Evolutionary conservation across 2,888 invertebrate species (phyloP).

Genomic region (Nemoura dubitans): DNA sequence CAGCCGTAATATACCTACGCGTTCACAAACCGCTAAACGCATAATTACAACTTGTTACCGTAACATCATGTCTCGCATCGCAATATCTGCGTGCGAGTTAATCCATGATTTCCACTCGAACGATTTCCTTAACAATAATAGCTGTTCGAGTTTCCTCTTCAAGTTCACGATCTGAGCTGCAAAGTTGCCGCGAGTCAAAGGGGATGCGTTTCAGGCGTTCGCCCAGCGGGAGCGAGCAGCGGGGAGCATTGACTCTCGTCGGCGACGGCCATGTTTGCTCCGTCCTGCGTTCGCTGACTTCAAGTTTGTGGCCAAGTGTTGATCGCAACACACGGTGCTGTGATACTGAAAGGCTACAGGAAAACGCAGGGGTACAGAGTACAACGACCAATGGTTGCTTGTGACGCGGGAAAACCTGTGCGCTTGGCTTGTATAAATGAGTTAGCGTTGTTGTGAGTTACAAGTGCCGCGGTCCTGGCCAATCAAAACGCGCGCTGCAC

Average conservation of each 20-base stretch:
- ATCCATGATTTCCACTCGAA: background rate
- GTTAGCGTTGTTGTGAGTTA: background rate
- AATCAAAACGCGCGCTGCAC: too few relatives aligned
- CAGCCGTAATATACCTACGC: too few relatives aligned
- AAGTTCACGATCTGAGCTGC: background rate
- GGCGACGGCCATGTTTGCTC: background rate
- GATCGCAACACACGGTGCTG: too few relatives aligned
- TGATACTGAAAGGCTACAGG: too few relatives aligned
- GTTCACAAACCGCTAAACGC: background rate
- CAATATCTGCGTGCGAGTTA: background rate
- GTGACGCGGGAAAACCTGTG: background rate
- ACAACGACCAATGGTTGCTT: too few relatives aligned
- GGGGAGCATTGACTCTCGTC: too few relatives aligned
- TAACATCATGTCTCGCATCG: background rate
- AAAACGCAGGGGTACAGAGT: too few relatives aligned
- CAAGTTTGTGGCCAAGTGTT: background rate
- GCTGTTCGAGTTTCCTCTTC: background rate
- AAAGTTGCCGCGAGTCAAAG: too few relatives aligned
- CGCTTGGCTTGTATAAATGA: background rate
- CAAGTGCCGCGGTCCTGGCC: too few relatives aligned
- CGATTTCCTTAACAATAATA: background rate
- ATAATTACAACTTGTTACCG: background rate
- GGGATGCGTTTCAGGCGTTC: background rate
- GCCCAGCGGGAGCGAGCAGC: too few relatives aligned
- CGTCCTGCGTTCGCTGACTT: background rate